These are phyloP conservation scores for Phocoena phocoena DNA, from an alignment of 2,113 vertebrate genomes.

Conservation along the genomic window DNA sequence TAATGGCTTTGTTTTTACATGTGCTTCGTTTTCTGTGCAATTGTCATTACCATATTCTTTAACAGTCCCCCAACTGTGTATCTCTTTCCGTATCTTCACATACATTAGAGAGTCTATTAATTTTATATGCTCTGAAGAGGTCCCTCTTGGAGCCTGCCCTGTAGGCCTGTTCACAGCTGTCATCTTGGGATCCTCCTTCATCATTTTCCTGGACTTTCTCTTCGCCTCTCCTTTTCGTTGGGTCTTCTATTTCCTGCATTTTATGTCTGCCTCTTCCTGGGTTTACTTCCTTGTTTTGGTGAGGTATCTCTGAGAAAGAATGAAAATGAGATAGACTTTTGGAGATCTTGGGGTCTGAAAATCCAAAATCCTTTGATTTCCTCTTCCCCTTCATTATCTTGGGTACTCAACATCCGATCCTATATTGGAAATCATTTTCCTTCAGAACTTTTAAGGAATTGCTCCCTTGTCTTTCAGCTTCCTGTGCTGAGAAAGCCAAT, in stretches of 20 bases:
- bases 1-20: neutral
- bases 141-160: neutral
- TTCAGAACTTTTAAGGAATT: neutral
- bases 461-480: neutral
- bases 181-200: neutral
- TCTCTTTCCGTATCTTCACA: neutral
- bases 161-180: neutral
- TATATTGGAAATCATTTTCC: neutral
- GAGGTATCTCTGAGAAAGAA: neutral
- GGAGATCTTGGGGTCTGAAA: neutral
- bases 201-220: neutral
- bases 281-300: neutral
- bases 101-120: neutral
- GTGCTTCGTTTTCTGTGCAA: neutral
- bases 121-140: neutral
- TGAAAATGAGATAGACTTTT: neutral
- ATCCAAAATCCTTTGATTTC: neutral
- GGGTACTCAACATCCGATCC: neutral
- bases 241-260: neutral
- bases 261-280: neutral
- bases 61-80: rapidly evolving
- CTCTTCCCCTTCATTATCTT: neutral
- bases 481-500: neutral
- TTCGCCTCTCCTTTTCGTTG: neutral
- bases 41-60: neutral